Percentiles rank a stretch among this genome's conserved stretches.
Conservation (phyloP, 2,888 invertebrate genomes). For the Sinhomidia bicolor region DNA sequence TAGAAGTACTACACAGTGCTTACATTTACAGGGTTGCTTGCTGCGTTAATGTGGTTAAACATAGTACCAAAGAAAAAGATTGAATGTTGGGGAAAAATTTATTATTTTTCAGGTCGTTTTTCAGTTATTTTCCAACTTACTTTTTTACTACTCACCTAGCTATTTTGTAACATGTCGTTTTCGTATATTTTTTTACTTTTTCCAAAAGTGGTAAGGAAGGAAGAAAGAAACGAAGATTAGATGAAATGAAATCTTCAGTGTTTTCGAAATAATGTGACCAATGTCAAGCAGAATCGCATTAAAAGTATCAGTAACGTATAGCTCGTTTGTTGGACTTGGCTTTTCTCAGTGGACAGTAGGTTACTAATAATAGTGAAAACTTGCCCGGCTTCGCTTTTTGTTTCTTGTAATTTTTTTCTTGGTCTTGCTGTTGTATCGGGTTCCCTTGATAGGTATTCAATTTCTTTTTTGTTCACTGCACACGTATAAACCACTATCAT, state of each 20-base stretch:
- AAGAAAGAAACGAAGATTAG: neutral
- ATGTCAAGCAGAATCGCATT: neutral
- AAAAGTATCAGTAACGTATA: neutral
- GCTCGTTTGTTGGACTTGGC: too few species aligned
- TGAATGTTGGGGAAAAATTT: conserved; percentile 19
- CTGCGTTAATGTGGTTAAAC: too few species aligned
- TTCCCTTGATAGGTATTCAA: neutral
- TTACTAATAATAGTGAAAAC: conserved; percentile 3
- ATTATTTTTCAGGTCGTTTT: neutral
- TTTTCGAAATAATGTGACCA: neutral
- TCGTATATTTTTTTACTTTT: neutral
- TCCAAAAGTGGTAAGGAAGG: neutral
- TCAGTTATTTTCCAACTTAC: neutral
- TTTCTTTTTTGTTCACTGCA: neutral
- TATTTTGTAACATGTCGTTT: too few species aligned
- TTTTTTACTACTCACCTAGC: neutral
- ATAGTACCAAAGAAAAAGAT: neutral
- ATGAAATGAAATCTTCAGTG: neutral
- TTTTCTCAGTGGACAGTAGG: neutral
- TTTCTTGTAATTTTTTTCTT: neutral
- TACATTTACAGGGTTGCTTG: neutral
- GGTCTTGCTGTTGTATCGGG: neutral
- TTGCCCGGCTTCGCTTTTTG: neutral
- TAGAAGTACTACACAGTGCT: too few species aligned
- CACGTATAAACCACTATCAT: neutral